phyloP scores from a whole-genome alignment of 2,797 vertebrate species.

The Chelidonichthys spinosus region DNA sequence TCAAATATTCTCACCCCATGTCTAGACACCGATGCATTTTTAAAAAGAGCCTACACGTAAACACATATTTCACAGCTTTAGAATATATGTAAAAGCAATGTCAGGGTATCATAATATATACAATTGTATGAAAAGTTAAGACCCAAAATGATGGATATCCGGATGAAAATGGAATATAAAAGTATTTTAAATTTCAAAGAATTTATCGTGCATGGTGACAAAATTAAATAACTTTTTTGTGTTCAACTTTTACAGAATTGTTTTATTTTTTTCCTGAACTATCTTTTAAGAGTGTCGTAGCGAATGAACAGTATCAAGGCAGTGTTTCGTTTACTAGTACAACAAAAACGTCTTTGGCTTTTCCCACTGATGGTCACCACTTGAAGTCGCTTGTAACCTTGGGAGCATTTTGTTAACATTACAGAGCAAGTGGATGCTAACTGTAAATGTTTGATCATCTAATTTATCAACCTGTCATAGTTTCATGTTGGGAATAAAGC shows the following conservation, averaged over 20 bases:
- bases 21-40: background rate
- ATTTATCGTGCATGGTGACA: background rate
- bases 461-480: background rate
- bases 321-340: too few species aligned
- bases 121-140: background rate
- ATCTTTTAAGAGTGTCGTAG: background rate
- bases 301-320: too few species aligned
- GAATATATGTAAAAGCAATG: background rate
- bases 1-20: conserved; percentile 3
- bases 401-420: conserved; percentile 7
- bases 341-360: background rate
- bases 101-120: background rate
- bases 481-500: conserved; percentile 8
- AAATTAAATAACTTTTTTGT: background rate
- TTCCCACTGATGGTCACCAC: background rate
- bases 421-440: background rate
- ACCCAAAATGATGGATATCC: background rate
- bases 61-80: conserved; percentile 12
- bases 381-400: background rate
- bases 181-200: background rate
- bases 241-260: background rate
- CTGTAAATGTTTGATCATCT: conserved; percentile 4
- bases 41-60: conserved; percentile 4
- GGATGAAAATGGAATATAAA: background rate
- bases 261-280: background rate